These are phyloP conservation scores for Smithornis capensis DNA, from an alignment of 2,113 vertebrate genomes.

Conservation along the genomic window DNA sequence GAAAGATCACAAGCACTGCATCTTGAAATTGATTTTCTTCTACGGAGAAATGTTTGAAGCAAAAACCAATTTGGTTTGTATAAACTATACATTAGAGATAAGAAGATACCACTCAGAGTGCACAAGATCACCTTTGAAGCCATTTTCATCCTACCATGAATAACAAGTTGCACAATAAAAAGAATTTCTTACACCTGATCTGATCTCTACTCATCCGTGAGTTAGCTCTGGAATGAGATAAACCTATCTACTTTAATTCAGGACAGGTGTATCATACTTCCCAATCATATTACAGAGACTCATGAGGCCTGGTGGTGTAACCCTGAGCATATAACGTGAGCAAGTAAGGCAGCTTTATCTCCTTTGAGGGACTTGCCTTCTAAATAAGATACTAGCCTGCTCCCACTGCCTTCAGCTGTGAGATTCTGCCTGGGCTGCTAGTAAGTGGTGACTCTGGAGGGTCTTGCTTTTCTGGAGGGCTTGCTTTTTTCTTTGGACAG, in stretches of 20 bases:
- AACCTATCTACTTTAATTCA: conserved; percentile 9
- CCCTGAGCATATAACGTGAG: background rate
- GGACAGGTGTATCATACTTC: conserved; percentile 20
- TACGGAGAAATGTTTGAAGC: conserved; percentile 15
- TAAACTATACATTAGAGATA: conserved; percentile 50
- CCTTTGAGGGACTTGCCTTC: background rate
- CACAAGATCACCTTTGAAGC: conserved; percentile 8
- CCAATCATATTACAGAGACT: background rate
- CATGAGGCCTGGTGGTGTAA: background rate
- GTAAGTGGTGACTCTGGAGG: background rate
- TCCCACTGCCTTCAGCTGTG: background rate
- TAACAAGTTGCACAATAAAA: conserved; percentile 47
- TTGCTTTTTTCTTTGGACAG: background rate
- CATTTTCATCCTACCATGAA: background rate
- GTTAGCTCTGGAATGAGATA: conserved; percentile 22
- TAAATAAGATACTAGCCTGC: background rate
- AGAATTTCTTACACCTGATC: conserved; percentile 46
- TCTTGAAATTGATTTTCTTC: conserved; percentile 60
- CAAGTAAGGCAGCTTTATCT: background rate
- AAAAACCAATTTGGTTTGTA: conserved; percentile 64
- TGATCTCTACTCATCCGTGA: conserved; percentile 49
- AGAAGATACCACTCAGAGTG: conserved; percentile 39
- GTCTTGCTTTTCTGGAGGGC: background rate
- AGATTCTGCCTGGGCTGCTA: background rate
- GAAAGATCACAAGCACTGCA: conserved; percentile 24